Percentiles rank a stretch among this genome's conserved stretches.
These are phyloP conservation scores for Cyclopterus lumpus DNA, from an alignment of 2,797 vertebrate genomes.

Conservation along the genomic window DNA sequence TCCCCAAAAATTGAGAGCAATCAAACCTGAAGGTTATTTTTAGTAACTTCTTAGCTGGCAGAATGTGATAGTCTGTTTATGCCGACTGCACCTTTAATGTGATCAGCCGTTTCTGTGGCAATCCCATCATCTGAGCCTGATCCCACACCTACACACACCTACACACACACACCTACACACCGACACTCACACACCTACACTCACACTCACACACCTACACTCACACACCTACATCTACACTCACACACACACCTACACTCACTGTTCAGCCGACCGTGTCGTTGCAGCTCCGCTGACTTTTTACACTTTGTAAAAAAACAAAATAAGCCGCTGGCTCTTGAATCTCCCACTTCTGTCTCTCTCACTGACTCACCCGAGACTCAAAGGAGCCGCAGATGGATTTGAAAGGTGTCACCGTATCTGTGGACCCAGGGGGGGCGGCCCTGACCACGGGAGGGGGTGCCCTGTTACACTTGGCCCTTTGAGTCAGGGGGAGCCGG, in stretches of 20 bases:
- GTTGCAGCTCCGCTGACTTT: not conserved
- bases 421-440: slow-evolving; percentile 63
- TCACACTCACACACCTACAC: too few species aligned
- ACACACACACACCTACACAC: too few species aligned
- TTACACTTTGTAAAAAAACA: not conserved
- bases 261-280: not conserved
- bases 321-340: slow-evolving; percentile 1
- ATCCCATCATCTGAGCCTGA: slow-evolving; percentile 66
- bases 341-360: slow-evolving; percentile 11
- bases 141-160: slow-evolving; percentile 23
- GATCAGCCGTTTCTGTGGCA: slow-evolving; percentile 62
- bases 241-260: too few species aligned
- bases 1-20: not conserved
- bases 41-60: slow-evolving; percentile 17
- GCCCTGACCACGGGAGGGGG: slow-evolving; percentile 63
- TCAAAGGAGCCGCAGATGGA: slow-evolving; percentile 37
- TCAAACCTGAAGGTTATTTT: not conserved
- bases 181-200: too few species aligned
- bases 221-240: too few species aligned
- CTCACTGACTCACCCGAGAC: slow-evolving; percentile 8
- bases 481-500: slow-evolving; percentile 65
- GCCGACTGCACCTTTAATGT: slow-evolving; percentile 68
- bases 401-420: slow-evolving; percentile 71
- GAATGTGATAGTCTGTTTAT: slow-evolving; percentile 18
- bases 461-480: slow-evolving; percentile 79